Evolutionary conservation across 2,888 invertebrate species (phyloP).

Genomic region (Melinaea marsaeus): DNA sequence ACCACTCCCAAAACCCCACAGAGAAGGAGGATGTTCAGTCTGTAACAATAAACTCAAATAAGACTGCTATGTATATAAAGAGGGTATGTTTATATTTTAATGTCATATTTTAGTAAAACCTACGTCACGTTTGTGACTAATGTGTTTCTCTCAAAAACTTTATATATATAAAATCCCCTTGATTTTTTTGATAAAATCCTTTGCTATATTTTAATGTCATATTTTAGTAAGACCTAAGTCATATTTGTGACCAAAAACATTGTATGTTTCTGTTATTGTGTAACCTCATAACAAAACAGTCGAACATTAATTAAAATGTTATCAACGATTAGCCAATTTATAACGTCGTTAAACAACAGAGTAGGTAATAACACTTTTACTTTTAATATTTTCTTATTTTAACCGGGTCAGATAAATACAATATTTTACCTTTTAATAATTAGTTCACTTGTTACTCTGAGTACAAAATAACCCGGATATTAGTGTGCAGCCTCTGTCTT

Average conservation of each 20-base stretch:
- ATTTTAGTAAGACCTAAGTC: too few species aligned
- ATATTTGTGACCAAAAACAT: too few species aligned
- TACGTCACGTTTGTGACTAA: too few species aligned
- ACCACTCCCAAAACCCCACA: constrained; percentile 36
- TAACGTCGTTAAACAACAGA: constrained; percentile 22
- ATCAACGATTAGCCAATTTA: constrained; percentile 30
- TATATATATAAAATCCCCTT: too few species aligned
- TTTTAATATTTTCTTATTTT: constrained; percentile 8
- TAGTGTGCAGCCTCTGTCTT: constrained; percentile 4
- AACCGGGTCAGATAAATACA: too few species aligned
- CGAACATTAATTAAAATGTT: constrained; percentile 11
- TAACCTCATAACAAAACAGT: not conserved
- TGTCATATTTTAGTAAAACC: not conserved
- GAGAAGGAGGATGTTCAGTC: constrained; percentile 41
- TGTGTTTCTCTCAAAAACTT: too few species aligned
- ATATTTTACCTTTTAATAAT: too few species aligned
- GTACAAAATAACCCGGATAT: not conserved
- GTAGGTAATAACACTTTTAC: constrained; percentile 9
- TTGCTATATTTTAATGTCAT: too few species aligned
- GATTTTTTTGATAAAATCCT: too few species aligned
- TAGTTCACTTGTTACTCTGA: too few species aligned
- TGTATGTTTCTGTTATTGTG: too few species aligned
- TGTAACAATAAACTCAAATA: constrained; percentile 39
- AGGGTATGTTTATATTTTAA: constrained; percentile 8
- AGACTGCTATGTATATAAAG: not conserved